A percentile compares a stretch with the other conserved stretches of the same genome.
Conservation (phyloP, 2,113 vertebrate species). For the Mesembrinibis cayennensis region DNA sequence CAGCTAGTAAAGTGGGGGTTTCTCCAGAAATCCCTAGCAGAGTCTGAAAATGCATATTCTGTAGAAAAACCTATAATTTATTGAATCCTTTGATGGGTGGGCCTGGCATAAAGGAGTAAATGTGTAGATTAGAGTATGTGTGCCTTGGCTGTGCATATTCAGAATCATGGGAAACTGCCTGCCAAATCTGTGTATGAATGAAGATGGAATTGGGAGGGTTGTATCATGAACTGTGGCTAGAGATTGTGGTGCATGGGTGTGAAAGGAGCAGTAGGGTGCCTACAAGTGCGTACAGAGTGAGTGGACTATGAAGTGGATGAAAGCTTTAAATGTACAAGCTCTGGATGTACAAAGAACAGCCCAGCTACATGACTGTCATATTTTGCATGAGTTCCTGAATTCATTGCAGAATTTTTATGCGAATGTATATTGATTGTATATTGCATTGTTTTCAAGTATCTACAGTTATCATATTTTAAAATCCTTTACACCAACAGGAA, state of each 20-base stretch:
- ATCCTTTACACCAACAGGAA: not conserved
- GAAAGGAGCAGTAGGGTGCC: not conserved
- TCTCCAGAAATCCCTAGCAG: not conserved
- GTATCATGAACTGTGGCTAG: not conserved
- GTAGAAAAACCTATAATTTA: not conserved
- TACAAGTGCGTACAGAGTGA: not conserved
- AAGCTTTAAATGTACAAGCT: not conserved
- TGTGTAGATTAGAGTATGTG: not conserved
- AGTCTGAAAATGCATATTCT: not conserved
- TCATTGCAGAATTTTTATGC: not conserved
- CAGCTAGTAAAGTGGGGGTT: not conserved
- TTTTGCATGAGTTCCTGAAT: not conserved
- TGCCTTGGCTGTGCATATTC: not conserved
- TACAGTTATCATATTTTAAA: not conserved
- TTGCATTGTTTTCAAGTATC: not conserved
- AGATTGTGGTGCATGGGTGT: rapidly evolving
- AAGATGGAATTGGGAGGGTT: not conserved
- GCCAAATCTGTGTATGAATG: not conserved
- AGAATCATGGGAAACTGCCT: not conserved
- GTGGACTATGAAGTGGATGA: not conserved
- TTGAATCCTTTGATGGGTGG: not conserved
- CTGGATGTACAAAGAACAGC: not conserved
- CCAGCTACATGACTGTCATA: rapidly evolving
- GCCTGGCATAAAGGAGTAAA: not conserved
- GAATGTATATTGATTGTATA: not conserved